A percentile compares a stretch with the other conserved stretches of the same genome.
These are phyloP conservation scores for Telmatochromis sp. DNA, from an alignment of 2,113 vertebrate species.

Conservation along the genomic window DNA sequence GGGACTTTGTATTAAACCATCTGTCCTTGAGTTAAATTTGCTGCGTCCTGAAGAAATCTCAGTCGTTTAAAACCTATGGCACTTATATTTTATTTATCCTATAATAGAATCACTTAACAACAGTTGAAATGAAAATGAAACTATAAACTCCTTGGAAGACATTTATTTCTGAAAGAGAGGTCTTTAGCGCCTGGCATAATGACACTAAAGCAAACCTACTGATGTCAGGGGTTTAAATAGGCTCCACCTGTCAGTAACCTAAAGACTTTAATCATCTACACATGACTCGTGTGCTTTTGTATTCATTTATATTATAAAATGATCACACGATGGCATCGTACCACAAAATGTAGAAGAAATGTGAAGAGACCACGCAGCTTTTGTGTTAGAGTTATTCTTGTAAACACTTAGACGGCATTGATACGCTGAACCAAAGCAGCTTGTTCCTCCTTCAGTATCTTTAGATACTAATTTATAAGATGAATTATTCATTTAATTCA, in stretches of 20 bases:
- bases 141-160: background rate
- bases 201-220: background rate
- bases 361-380: background rate
- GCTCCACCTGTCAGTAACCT: background rate
- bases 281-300: background rate
- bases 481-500: background rate
- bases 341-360: background rate
- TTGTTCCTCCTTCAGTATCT: background rate
- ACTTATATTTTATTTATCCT: background rate
- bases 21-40: background rate
- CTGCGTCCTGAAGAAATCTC: background rate
- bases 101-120: background rate
- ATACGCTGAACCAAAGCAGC: background rate
- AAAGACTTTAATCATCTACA: background rate
- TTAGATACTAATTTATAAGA: background rate
- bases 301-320: background rate
- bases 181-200: background rate
- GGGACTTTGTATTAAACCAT: background rate
- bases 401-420: background rate
- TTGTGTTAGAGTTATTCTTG: background rate
- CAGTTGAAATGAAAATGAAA: background rate
- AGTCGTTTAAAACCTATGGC: background rate
- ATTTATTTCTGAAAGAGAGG: background rate
- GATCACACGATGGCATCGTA: background rate
- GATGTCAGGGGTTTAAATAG: background rate